Evolutionary conservation across 2,113 vertebrate genomes (phyloP), one percentile per base, ranked within the genome.

Genomic region (Mandrillus leucophaeus): DNA sequence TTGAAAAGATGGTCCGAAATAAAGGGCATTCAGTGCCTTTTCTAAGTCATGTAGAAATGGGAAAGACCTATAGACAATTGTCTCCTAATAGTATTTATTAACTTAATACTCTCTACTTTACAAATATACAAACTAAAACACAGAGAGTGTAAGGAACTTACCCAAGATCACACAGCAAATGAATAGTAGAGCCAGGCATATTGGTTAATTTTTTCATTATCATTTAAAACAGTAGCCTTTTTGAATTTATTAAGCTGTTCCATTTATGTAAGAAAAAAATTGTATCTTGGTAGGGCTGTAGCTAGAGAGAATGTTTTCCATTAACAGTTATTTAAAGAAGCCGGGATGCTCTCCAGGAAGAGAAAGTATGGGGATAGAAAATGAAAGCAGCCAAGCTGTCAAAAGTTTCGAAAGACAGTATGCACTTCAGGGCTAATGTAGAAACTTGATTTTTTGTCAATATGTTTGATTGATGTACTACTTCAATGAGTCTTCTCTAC

Each of bases 261-360:
- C 52, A 18, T 72, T 92, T 96, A 57, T 50, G 4, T 52, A 59
- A 95, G 76, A 61, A 88, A 94, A 90, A 81, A 89, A 43, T 32
- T 82, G 5, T 73, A 68, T 83, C 40, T 91, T 91, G 52, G 68
- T 91, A 91, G 45, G 13, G 70, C 52, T 83, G 5, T 40, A 84
- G 45, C 73, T 55, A 88, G 25, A 90, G 23, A 90, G 64, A 90
- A 61, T 50, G 11, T 95, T 96, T 95, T 88, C 76, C 40, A 94
- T 45, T 73, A 94, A 94, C 12, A 43, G 30, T 86, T 97, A 87
- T 84, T 97, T 95, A 88, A 66, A 90, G 92, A 97, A 93, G 40
- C 8, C 57, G 86, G 50, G 22, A 75, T 91, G 50, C 80, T 96
- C 94, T 97, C 88, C 88, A 98, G 91, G 78, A 96, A 96, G 72